Conservation (phyloP, 2,888 invertebrate species). For the Aporophyla lueneburgensis region DNA sequence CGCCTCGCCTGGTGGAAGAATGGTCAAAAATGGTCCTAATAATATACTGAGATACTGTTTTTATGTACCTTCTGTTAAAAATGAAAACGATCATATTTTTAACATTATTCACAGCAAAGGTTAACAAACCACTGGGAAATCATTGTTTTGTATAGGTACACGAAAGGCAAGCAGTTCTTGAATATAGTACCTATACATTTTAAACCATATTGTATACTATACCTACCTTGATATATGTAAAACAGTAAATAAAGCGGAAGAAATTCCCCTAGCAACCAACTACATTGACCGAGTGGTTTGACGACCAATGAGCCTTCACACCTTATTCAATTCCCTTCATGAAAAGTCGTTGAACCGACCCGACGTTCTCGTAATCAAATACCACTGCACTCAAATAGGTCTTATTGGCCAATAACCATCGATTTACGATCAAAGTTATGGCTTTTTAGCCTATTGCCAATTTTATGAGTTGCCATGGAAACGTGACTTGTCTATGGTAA, state of each 20-base stretch:
- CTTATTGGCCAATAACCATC: conserved; percentile 52
- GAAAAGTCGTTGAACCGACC: conserved; percentile 21
- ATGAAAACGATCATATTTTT: too few species aligned
- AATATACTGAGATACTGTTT: too few species aligned
- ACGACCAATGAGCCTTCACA: conserved; percentile 34
- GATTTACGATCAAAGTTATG: conserved; percentile 70
- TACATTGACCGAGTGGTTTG: conserved; percentile 27
- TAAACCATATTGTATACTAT: not conserved
- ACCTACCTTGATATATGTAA: not conserved
- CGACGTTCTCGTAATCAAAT: conserved; percentile 19
- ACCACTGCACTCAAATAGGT: conserved; percentile 36
- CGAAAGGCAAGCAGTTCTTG: not conserved
- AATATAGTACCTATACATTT: not conserved
- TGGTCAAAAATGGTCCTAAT: too few species aligned
- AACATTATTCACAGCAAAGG: too few species aligned
- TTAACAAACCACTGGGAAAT: too few species aligned
- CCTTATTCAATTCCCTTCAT: conserved; percentile 43
- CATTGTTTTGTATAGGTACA: not conserved
- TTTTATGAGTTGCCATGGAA: conserved; percentile 65
- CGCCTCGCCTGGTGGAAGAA: not conserved
- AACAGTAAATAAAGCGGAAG: not conserved
- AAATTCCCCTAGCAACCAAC: conserved; percentile 5
- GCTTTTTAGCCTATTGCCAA: conserved; percentile 70
- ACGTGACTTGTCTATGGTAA: conserved; percentile 21
- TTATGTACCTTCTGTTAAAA: not conserved